These are phyloP conservation scores for Dolomedes plantarius DNA, from an alignment of 2,888 invertebrate species.

Conservation along the genomic window DNA sequence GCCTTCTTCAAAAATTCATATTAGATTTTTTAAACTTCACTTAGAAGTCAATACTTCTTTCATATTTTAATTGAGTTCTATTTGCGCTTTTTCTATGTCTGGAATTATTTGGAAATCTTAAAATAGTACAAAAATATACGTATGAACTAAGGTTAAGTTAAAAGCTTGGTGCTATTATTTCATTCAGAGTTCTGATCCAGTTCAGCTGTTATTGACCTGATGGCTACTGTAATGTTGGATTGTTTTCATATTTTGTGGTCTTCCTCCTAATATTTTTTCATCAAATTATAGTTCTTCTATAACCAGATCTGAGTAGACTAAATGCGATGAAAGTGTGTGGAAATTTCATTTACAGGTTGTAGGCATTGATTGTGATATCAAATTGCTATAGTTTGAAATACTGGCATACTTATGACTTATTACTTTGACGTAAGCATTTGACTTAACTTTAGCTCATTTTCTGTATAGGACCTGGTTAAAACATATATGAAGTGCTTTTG, in stretches of 20 bases:
- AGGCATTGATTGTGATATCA: no score
- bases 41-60: constrained; percentile 12
- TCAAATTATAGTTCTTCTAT: no score
- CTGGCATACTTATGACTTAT: no score
- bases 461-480: constrained; percentile 6
- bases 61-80: background rate
- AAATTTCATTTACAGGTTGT: no score
- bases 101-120: background rate
- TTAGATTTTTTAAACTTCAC: constrained; percentile 33
- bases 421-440: constrained; percentile 24
- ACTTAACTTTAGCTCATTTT: constrained; percentile 35
- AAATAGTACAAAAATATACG: constrained; percentile 23
- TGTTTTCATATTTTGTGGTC: no score
- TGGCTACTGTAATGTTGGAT: no score
- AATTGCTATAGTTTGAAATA: no score
- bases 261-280: no score
- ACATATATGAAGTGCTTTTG: constrained; percentile 35
- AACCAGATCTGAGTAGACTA: no score
- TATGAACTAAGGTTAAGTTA: constrained; percentile 2
- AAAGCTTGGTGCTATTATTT: background rate
- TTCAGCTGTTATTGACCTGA: no score
- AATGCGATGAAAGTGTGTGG: no score
- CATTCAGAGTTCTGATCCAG: no score
- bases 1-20: constrained; percentile 50
- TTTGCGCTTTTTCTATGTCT: constrained; percentile 17